Percentiles rank a stretch among this genome's conserved stretches.
These are phyloP conservation scores for Nothobranchius furzeri DNA, from an alignment of 2,113 vertebrate species.

Conservation along the genomic window DNA sequence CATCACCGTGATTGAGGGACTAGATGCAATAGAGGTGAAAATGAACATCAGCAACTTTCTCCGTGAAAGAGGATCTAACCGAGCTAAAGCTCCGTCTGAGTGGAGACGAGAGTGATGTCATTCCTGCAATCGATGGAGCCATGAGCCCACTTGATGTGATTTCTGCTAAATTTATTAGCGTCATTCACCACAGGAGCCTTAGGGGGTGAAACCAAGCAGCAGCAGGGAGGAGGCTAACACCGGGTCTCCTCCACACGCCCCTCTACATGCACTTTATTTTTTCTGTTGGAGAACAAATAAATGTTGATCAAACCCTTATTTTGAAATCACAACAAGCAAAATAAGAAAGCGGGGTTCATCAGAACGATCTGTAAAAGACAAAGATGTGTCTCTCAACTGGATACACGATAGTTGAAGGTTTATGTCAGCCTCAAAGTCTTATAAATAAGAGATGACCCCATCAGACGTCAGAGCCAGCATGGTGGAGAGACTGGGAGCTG, in stretches of 20 bases:
- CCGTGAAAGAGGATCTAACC: slow-evolving; percentile 61
- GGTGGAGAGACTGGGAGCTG: slow-evolving; percentile 32
- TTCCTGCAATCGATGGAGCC: slow-evolving; percentile 56
- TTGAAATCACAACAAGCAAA: no score
- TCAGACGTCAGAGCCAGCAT: slow-evolving; percentile 34
- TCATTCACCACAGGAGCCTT: slow-evolving; percentile 50
- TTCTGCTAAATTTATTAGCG: slow-evolving; percentile 63
- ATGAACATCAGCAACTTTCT: slow-evolving; percentile 13
- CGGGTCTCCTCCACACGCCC: slow-evolving; percentile 22
- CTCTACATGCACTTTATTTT: slow-evolving; percentile 12
- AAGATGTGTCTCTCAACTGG: not conserved
- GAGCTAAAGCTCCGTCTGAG: slow-evolving; percentile 33
- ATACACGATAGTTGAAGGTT: slow-evolving; percentile 6
- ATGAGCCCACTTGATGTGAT: slow-evolving; percentile 55
- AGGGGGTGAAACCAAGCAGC: slow-evolving; percentile 40
- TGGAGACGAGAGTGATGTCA: slow-evolving; percentile 66
- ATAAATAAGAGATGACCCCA: slow-evolving; percentile 65
- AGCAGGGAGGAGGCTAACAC: not conserved
- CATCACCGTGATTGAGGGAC: not conserved
- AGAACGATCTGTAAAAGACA: not conserved
- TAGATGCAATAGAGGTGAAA: slow-evolving; percentile 24
- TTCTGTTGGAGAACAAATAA: not conserved
- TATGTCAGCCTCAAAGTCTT: slow-evolving; percentile 40
- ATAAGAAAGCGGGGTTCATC: not conserved
- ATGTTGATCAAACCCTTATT: not conserved